Conservation (phyloP, 2,888 invertebrate species). For the Sabatieria punctata region DNA sequence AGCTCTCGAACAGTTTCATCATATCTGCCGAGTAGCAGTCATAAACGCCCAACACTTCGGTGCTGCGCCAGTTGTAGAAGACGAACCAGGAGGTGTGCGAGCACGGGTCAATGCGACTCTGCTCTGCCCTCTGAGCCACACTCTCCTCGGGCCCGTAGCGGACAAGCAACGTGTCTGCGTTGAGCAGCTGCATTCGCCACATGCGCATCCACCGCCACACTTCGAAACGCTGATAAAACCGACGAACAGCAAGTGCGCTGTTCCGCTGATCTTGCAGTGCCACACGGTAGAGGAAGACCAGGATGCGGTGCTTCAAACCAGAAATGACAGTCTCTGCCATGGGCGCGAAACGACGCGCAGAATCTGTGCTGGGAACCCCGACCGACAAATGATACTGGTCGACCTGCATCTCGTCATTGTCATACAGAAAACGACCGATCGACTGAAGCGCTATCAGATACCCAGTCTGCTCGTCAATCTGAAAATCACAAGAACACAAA, state of each 20-base stretch:
- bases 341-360: no score
- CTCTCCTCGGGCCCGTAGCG: constrained; percentile 84
- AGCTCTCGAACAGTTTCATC: constrained; percentile 66
- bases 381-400: constrained; percentile 40
- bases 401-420: constrained; percentile 64
- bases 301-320: constrained; percentile 64
- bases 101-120: neutral
- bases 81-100: constrained; percentile 48
- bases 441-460: constrained; percentile 60
- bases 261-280: constrained; percentile 44
- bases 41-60: constrained; percentile 65
- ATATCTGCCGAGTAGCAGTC: constrained; percentile 72
- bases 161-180: constrained; percentile 68
- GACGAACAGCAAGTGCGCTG: constrained; percentile 44
- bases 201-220: constrained; percentile 42
- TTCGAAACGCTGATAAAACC: neutral
- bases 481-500: no score
- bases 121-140: constrained; percentile 62
- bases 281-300: constrained; percentile 59
- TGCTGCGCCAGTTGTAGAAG: constrained; percentile 66
- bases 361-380: constrained; percentile 23
- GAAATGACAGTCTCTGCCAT: constrained; percentile 59
- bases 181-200: constrained; percentile 84
- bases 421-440: constrained; percentile 63
- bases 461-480: constrained; percentile 42